Evolutionary conservation across 1,140 invertebrate species (phyloP).

Genomic region (Medauroidea extradentata): DNA sequence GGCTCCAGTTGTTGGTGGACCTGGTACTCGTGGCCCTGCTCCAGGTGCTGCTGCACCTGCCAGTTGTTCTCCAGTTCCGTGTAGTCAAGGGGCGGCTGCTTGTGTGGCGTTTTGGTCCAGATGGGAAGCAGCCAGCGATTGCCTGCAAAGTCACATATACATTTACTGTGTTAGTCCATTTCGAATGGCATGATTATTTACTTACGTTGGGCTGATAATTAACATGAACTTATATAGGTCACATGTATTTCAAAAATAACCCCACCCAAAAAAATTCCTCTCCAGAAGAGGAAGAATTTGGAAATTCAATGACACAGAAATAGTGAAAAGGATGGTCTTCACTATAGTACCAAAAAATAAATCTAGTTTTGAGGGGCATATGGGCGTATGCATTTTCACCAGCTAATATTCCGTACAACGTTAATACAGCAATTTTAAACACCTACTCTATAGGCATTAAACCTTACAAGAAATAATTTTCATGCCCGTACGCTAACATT

Average conservation of each 20-base stretch:
- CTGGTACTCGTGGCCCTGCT: conserved; percentile 36
- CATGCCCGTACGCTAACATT: neutral
- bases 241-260: neutral
- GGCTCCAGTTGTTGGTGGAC: conserved; percentile 21
- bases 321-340: neutral
- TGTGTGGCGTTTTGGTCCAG: conserved; percentile 75
- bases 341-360: neutral
- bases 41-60: no score
- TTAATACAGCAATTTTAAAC: neutral
- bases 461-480: neutral
- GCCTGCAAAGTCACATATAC: conserved; percentile 48
- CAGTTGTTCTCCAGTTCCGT: conserved; percentile 56
- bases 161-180: neutral
- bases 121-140: conserved; percentile 78
- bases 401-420: neutral
- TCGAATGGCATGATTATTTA: neutral
- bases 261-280: neutral
- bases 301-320: neutral
- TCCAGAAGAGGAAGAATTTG: neutral
- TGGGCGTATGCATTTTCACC: neutral
- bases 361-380: neutral
- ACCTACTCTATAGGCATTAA: neutral
- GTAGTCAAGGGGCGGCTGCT: conserved; percentile 76
- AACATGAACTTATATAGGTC: neutral
- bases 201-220: neutral